Base-by-base conservation (phyloP, 2,888 invertebrate species). In the Mythimna impura region DNA sequence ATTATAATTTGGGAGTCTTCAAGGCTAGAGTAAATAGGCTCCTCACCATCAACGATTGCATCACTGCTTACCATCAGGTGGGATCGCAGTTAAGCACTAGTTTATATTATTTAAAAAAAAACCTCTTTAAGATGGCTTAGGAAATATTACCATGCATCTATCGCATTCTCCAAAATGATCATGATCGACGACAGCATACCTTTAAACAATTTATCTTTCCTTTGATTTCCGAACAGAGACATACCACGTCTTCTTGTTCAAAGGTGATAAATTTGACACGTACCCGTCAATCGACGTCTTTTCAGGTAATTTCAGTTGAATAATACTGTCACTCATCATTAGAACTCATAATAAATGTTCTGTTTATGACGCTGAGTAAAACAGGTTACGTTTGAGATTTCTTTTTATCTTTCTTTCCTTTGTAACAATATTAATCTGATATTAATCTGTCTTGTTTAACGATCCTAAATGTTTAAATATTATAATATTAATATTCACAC, bases 201-300 rank as follows among this genome's bases (percentile, higher is more conserved):
- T 63, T 70, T 40, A 65, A 66, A 78, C 72, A 73, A 81, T 81
- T 79, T 69, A 83, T 84, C 74, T 77, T 78, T 63, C 66, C 68
- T 79, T 78, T 78, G 81, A 76, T 86, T 82, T 82, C 63, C 62
- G 47, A 73, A n/a, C 50, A 52, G 63, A 55, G 74, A 77, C 71
- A 74, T 79, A 67, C 66, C 71, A 50, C 73, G 66, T 76, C 63
- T 66, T 43, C 60, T 66, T 55, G 47, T 73, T 73, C 34, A 73
- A 76, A 82, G 78, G 82, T 88, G 86, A 89, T 90, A 89, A 89
- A 89, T 90, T 87, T 89, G 86, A 87, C 84, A 83, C 83, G 88
- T 84, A 82, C 82, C 87, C 74, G 88, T 90, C 90, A 88, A 88
- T 88, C 83, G 82, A 81, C 74, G 80, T 85, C 85, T 76, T 82